Conservation (phyloP, 2,888 invertebrate species). For the Standfussiana lucernea region DNA sequence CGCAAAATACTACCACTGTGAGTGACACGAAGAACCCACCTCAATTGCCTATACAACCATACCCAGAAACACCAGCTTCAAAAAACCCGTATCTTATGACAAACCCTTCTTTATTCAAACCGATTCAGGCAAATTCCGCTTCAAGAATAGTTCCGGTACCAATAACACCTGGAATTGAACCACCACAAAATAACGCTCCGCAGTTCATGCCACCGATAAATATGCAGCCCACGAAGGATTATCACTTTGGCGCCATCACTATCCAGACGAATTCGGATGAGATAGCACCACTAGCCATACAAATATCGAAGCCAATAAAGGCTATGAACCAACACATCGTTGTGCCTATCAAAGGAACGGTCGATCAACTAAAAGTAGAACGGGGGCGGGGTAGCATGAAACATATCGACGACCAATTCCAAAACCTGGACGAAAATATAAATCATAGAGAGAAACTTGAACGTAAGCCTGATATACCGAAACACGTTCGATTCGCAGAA, state of each 20-base stretch:
- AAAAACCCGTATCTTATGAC: slow-evolving; percentile 42
- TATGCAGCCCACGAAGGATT: slow-evolving; percentile 10
- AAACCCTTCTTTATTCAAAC: slow-evolving; percentile 2
- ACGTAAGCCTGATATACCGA: slow-evolving; percentile 29
- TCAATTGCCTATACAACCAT: slow-evolving; percentile 4
- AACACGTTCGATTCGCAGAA: slow-evolving; percentile 32
- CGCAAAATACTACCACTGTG: slow-evolving; percentile 2
- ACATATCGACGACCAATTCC: slow-evolving; percentile 33
- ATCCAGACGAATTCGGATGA: slow-evolving; percentile 83
- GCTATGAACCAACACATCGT: slow-evolving; percentile 81
- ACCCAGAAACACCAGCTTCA: not conserved
- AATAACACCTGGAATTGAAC: not conserved
- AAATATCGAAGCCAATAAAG: slow-evolving; percentile 73
- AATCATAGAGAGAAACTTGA: slow-evolving; percentile 24
- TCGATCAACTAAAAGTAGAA: slow-evolving; percentile 30
- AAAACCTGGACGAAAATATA: slow-evolving; percentile 19
- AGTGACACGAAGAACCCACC: not conserved
- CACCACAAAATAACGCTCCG: not conserved
- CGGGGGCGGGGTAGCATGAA: slow-evolving; percentile 34
- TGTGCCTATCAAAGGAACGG: slow-evolving; percentile 71
- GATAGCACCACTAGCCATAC: slow-evolving; percentile 80
- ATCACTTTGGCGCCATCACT: slow-evolving; percentile 70
- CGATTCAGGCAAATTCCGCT: slow-evolving; percentile 4
- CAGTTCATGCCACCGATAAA: slow-evolving; percentile 29
- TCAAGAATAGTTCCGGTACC: slow-evolving; percentile 6